Evolutionary conservation across 1,140 invertebrate genomes (phyloP).

Genomic region (Microvelia longipes): DNA sequence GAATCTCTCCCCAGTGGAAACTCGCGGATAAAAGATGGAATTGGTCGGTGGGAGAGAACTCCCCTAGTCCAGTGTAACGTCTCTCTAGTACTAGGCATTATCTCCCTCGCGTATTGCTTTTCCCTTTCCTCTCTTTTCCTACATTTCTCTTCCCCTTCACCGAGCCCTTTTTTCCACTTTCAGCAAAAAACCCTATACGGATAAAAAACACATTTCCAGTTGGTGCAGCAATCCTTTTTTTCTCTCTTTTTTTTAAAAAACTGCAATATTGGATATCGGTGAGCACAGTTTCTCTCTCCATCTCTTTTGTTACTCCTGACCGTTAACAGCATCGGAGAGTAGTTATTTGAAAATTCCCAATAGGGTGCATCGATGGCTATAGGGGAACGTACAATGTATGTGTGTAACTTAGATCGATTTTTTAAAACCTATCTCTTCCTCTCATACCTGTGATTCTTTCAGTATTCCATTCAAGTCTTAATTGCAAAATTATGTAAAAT

Average conservation of each 20-base stretch:
- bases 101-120: neutral
- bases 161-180: neutral
- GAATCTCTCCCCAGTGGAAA: neutral
- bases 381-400: too few relatives aligned
- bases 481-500: too few relatives aligned
- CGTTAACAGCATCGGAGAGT: neutral
- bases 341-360: neutral
- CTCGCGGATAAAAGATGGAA: neutral
- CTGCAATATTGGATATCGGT: neutral
- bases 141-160: neutral
- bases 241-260: neutral
- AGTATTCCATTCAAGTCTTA: too few relatives aligned
- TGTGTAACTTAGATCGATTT: neutral
- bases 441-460: too few relatives aligned
- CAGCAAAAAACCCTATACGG: neutral
- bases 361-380: too few relatives aligned
- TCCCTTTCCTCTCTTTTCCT: neutral
- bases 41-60: neutral
- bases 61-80: neutral
- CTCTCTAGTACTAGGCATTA: neutral
- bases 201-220: neutral
- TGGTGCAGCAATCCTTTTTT: neutral
- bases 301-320: neutral
- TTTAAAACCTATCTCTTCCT: too few relatives aligned
- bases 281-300: neutral